Evolutionary conservation across 2,888 invertebrate species (phyloP), one percentile per base, ranked within the genome.

Genomic region (Mythimna albipuncta): DNA sequence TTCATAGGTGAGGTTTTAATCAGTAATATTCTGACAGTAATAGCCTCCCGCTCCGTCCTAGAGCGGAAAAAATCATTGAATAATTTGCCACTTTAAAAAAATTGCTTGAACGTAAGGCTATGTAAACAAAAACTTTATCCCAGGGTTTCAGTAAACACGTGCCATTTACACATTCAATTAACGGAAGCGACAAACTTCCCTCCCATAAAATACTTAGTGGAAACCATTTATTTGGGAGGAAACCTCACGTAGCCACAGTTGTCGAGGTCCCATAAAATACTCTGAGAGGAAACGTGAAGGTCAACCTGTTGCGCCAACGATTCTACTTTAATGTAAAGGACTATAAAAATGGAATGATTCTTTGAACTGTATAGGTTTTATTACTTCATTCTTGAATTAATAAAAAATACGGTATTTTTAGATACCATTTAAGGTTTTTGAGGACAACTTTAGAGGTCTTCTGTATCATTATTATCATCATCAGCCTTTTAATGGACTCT

Each of bases 301-400:
- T 47, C 55, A 9, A 85, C 82, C 83, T 82, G 85, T 82, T 82
- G 82, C 81, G 38, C 16, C 38, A 5, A 59, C n/a, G 52, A 59
- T 67, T 57, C 35, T 0, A 52, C n/a, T 52, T 52, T 19, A 52
- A 52, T 19, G 59, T 69, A 50, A 54, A 21, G 38, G 32, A 50
- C 35, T 47, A 63, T 82, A 84, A 73, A 84, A 81, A 35, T 47
- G 35, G 6, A 44, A 13, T 19, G 55, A 32, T 57, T 44, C 55
- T 55, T 32, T 47, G 26, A 54, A 75, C 35, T 55, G 6, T 26
- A 9, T 52, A n/a, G 50, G 50, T 52, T 52, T 52, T 19, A 52
- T 52, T 52, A n/a, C 50, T 52, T 19, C 2, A 6, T 50, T 50
- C 7, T 50, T 50, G 19, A 7, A 19, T 50, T 50, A 13, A 16